A percentile compares a stretch with the other conserved stretches of the same genome.
Evolutionary conservation across 2,113 vertebrate genomes (phyloP).

Genomic region (Nothocercus nigrocapillus): DNA sequence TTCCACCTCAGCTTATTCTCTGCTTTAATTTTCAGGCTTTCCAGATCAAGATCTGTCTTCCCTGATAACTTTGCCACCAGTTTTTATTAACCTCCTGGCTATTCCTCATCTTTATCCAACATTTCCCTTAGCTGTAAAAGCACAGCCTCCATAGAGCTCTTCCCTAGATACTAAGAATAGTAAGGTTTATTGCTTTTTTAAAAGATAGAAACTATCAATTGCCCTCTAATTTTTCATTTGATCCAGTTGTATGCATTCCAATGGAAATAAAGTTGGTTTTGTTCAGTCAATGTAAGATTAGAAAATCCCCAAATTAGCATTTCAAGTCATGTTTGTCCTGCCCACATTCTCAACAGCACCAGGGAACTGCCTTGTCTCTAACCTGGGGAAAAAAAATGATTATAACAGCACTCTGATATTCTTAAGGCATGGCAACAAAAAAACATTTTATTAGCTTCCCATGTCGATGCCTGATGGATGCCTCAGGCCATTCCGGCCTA

Average conservation of each 20-base stretch:
- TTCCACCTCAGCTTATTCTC: not conserved
- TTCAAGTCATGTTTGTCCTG: not conserved
- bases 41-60: not conserved
- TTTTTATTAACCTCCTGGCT: not conserved
- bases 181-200: not conserved
- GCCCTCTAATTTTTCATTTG: not conserved
- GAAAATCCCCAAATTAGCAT: not conserved
- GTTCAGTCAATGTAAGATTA: not conserved
- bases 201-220: not conserved
- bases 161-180: not conserved
- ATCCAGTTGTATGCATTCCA: not conserved
- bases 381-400: not conserved
- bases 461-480: not conserved
- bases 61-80: not conserved
- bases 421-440: not conserved
- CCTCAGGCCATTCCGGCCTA: not conserved
- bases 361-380: not conserved
- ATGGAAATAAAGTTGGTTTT: not conserved
- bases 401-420: not conserved
- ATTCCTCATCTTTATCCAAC: not conserved
- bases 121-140: not conserved
- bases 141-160: not conserved
- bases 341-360: not conserved
- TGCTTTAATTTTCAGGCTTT: not conserved
- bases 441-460: not conserved